Conservation (phyloP, 2,797 vertebrate genomes). For the Coranthus polyacanthus region DNA sequence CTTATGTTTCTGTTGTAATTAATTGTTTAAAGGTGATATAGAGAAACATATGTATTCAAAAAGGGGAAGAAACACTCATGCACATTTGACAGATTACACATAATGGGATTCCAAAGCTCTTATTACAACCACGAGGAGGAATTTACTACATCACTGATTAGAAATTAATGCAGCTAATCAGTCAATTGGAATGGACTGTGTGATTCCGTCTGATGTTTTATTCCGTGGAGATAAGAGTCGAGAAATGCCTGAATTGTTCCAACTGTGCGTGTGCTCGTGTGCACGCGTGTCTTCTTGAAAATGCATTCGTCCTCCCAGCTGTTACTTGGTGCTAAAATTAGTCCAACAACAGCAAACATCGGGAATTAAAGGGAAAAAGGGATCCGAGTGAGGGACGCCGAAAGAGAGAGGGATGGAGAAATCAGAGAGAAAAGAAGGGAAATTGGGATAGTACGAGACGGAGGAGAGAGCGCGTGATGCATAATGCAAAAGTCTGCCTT, state of each 20-base stretch:
- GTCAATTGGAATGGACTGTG: conserved; percentile 17
- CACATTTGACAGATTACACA: conserved; percentile 32
- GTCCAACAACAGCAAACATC: conserved; percentile 48
- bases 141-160: conserved; percentile 55
- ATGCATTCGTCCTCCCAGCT: conserved; percentile 41
- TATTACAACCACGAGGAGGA: conserved; percentile 16
- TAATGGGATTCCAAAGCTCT: conserved; percentile 29
- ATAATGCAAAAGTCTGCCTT: conserved; percentile 64
- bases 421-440: conserved; percentile 1
- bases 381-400: conserved; percentile 7
- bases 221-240: conserved; percentile 38
- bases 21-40: background rate
- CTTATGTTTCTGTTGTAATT: background rate
- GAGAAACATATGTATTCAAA: background rate
- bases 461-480: conserved; percentile 36
- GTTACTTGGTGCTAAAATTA: conserved; percentile 55
- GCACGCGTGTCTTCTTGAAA: conserved; percentile 2
- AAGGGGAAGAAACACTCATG: conserved; percentile 1
- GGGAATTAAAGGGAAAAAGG: conserved; percentile 13
- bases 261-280: conserved; percentile 7
- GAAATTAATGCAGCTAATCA: conserved; percentile 45
- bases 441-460: background rate
- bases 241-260: conserved; percentile 24
- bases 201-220: conserved; percentile 56
- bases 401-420: background rate